Percentiles rank a stretch among this genome's conserved stretches.
These are phyloP conservation scores for Salticus scenicus DNA, from an alignment of 2,888 invertebrate species.

Conservation along the genomic window DNA sequence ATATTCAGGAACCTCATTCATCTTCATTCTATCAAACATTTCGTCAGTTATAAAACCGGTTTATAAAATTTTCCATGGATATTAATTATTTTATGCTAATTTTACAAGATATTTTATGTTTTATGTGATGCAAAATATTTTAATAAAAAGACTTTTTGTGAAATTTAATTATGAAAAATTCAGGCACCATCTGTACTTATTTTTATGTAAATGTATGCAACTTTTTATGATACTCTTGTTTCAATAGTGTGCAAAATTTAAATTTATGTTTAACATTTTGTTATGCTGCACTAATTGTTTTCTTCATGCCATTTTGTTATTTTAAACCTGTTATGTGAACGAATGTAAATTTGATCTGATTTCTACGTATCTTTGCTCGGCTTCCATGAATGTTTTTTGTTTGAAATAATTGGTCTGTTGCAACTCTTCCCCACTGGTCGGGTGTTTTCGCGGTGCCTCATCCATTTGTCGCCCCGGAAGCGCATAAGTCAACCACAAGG, in stretches of 20 bases:
- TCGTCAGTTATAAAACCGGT: background rate
- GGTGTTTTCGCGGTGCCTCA: constrained; percentile 63
- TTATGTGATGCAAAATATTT: constrained; percentile 24
- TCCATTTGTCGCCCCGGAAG: constrained; percentile 60
- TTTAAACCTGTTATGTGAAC: background rate
- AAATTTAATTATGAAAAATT: background rate
- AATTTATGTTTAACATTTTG: too few relatives aligned
- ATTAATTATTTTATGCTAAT: constrained; percentile 6
- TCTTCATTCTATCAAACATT: constrained; percentile 16
- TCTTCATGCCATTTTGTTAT: too few relatives aligned
- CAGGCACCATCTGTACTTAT: background rate
- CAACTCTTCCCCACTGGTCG: constrained; percentile 57
- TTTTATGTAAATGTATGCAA: background rate
- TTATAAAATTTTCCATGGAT: background rate
- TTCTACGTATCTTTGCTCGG: constrained; percentile 36
- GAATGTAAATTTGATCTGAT: constrained; percentile 10
- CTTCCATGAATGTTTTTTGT: constrained; percentile 35
- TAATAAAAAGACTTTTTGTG: background rate
- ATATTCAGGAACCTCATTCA: constrained; percentile 47
- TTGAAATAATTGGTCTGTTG: constrained; percentile 67
- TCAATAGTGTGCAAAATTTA: background rate
- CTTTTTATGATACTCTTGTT: background rate
- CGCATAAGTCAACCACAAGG: constrained; percentile 56
- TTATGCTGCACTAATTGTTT: too few relatives aligned
- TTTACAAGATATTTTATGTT: constrained; percentile 7